Percentiles rank a stretch among this genome's conserved stretches.
These are phyloP conservation scores for Muricea muricata DNA, from an alignment of 92 coral and sea anemone species.

Conservation along the genomic window DNA sequence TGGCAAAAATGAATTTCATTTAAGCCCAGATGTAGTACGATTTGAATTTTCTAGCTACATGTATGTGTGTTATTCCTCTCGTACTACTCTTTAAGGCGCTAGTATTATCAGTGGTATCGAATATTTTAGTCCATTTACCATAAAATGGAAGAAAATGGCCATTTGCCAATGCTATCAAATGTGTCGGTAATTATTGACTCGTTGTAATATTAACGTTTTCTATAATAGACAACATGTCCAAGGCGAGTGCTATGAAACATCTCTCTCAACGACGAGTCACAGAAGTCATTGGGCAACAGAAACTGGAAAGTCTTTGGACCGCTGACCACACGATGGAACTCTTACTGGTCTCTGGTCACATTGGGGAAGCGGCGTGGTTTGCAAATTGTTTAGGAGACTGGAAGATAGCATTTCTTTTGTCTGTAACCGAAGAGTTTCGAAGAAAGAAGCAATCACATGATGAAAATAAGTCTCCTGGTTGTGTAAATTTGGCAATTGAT, in stretches of 20 bases:
- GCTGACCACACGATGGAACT: conserved; percentile 87
- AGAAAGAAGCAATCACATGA: background rate
- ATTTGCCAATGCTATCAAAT: no score
- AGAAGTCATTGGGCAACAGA: conserved; percentile 80
- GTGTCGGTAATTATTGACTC: no score
- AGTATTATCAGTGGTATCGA: no score
- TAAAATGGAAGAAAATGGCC: no score
- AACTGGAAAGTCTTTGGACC: conserved; percentile 84
- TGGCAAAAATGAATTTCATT: no score
- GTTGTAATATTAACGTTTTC: background rate
- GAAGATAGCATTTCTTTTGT: conserved; percentile 89
- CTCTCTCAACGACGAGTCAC: conserved; percentile 52
- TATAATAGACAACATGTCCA: background rate
- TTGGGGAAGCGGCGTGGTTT: conserved; percentile 88
- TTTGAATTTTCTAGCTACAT: no score
- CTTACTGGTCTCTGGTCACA: conserved; percentile 83
- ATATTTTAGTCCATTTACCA: no score
- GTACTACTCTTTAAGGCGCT: no score
- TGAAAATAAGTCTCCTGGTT: background rate
- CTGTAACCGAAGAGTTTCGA: conserved; percentile 58
- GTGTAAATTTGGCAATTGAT: background rate
- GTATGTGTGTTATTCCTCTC: no score
- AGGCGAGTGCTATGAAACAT: background rate
- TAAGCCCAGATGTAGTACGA: no score
- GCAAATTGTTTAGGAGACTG: conserved; percentile 91